Evolutionary conservation across 2,888 invertebrate species (phyloP).

Genomic region (Mechanitis messenoides): DNA sequence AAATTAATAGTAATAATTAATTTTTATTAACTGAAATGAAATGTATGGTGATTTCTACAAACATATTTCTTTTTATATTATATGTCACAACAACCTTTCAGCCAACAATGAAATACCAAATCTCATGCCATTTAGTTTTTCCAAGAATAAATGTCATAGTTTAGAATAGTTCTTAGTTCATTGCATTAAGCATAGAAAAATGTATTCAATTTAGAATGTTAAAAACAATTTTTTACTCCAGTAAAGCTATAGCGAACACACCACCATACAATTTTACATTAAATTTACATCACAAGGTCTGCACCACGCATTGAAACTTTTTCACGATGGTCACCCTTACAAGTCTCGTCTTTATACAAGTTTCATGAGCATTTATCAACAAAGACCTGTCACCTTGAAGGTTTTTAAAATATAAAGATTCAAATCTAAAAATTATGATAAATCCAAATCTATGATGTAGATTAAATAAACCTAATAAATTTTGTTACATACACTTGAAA

Average conservation of each 20-base stretch:
- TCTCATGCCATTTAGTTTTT: too few relatives aligned
- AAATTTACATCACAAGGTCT: slow-evolving; percentile 44
- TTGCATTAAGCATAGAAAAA: background rate
- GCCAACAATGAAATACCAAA: too few relatives aligned
- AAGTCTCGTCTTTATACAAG: background rate
- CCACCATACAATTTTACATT: slow-evolving; percentile 29
- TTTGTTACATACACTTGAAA: background rate
- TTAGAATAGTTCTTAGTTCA: background rate
- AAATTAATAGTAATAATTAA: too few relatives aligned
- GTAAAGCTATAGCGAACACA: slow-evolving; percentile 23
- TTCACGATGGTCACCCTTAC: background rate
- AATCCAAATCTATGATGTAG: too few relatives aligned
- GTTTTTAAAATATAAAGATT: background rate
- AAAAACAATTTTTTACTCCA: slow-evolving; percentile 4
- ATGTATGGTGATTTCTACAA: too few relatives aligned
- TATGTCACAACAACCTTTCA: too few relatives aligned
- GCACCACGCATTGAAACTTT: background rate
- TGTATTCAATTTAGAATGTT: background rate
- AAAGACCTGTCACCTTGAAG: background rate
- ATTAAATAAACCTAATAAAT: background rate
- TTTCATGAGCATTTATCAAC: slow-evolving; percentile 1
- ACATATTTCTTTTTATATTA: too few relatives aligned
- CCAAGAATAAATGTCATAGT: too few relatives aligned
- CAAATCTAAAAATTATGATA: too few relatives aligned
- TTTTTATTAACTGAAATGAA: too few relatives aligned